These are phyloP conservation scores for Exephanes ischioxanthus DNA, from an alignment of 2,888 invertebrate species.

Conservation along the genomic window DNA sequence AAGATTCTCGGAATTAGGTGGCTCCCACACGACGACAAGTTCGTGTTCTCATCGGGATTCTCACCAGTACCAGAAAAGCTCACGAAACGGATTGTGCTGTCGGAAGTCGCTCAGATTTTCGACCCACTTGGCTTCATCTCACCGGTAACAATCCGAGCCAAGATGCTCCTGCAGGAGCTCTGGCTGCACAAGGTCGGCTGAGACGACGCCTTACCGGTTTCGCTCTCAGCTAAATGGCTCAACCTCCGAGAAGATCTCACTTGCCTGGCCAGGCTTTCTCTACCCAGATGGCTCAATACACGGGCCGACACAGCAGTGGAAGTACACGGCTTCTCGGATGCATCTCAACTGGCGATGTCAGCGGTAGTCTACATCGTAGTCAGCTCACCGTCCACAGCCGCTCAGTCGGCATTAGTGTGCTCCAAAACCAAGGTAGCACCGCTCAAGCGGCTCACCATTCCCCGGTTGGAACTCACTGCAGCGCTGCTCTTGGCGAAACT, in stretches of 20 bases:
- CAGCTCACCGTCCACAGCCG: too few relatives aligned
- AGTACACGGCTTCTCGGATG: constrained; percentile 59
- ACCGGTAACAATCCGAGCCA: constrained; percentile 62
- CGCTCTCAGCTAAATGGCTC: neutral
- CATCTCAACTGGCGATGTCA: constrained; percentile 53
- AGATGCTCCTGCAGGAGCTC: constrained; percentile 59
- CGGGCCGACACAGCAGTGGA: neutral
- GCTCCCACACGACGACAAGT: constrained; percentile 33
- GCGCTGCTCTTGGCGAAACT: too few relatives aligned
- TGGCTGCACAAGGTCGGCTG: constrained; percentile 62
- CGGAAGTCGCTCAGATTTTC: constrained; percentile 58
- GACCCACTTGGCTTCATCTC: constrained; percentile 66
- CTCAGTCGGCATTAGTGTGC: too few relatives aligned
- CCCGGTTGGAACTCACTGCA: too few relatives aligned
- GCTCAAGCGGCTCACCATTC: too few relatives aligned
- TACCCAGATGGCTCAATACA: constrained; percentile 39
- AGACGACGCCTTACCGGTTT: constrained; percentile 48
- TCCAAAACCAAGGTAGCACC: too few relatives aligned
- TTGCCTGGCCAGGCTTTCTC: neutral
- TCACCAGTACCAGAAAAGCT: neutral
- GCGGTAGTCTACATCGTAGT: constrained; percentile 37
- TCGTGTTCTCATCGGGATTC: neutral
- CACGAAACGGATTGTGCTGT: constrained; percentile 56
- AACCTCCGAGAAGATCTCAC: constrained; percentile 25
- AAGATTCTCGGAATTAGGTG: constrained; percentile 47